Base-by-base conservation (phyloP, 2,113 vertebrate species). In the Crotalus viridis region DNA sequence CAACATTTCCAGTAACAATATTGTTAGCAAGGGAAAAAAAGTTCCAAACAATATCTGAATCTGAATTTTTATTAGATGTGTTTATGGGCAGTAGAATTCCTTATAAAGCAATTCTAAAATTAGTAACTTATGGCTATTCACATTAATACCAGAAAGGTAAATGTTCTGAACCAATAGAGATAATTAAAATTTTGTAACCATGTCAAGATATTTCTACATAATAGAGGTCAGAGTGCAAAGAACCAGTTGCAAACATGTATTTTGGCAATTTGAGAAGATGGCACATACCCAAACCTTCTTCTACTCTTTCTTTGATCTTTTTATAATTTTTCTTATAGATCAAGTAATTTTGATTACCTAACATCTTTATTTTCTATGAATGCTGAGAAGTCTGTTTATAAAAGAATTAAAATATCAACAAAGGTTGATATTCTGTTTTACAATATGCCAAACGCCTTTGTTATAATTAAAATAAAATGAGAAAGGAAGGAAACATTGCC, bases 21-120 rank as follows among this genome's bases (percentile, higher is more conserved):
- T 24, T 92, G 51, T 8, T 5, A 92, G 28, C 15, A 93, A 95
- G 94, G 93, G 0, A 92, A 93, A 92, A 90, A 12, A 87, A 74
- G 28, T 43, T 12, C 26, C 55, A 89, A 55, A 57, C 12, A 56
- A 28, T 87, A 39, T 0, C 93, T 93, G 51, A 54, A 94, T 90
- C 92, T 81, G 8, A 7, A 52, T 92, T 10, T 57, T 2, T 64
- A 51, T 22, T 12, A 4, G 74, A 28, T 88, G 48, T 2, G 51
- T 43, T 87, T 90, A 93, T 22, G 1, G 89, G 89, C 92, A 43
- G 1, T 91, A 46, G 55, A 39, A 0, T 96, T 88, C 17, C 19
- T 89, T 74, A 43, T 19, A 43, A 90, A 59, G 19, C 92, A 57
- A 87, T 2, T 81, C 74, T 17, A 94, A 95, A 8, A 91, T 43